Percentiles rank a stretch among this genome's conserved stretches.
These are phyloP conservation scores for Cyanoramphus novaezelandiae DNA, from an alignment of 2,113 vertebrate genomes.

Conservation along the genomic window DNA sequence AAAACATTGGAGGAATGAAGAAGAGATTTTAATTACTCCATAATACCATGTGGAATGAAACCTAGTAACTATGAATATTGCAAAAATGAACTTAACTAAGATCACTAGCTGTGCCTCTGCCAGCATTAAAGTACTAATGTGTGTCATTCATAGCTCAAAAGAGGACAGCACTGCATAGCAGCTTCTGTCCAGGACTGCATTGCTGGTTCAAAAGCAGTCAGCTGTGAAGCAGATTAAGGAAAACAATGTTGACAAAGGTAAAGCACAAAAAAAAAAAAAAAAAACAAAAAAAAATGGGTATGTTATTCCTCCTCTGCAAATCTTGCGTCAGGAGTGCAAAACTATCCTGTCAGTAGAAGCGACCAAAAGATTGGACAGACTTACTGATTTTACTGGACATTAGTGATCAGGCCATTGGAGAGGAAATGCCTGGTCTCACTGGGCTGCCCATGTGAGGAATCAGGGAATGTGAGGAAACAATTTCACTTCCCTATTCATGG, in stretches of 20 bases:
- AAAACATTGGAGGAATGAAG: not conserved
- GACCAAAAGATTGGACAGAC: not conserved
- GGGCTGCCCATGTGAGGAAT: not conserved
- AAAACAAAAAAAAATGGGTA: not conserved
- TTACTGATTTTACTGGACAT: not conserved
- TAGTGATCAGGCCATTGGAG: not conserved
- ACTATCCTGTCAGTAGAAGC: not conserved
- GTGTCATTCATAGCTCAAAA: not conserved
- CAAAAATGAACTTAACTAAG: not conserved
- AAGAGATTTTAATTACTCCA: not conserved
- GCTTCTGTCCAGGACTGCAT: not conserved
- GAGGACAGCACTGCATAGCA: not conserved
- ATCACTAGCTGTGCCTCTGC: not conserved
- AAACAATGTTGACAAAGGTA: not conserved
- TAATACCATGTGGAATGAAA: not conserved
- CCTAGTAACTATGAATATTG: not conserved
- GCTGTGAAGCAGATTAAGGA: not conserved
- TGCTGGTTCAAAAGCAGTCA: not conserved
- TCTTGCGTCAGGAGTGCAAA: not conserved
- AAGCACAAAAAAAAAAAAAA: not conserved
- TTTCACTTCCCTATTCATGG: not conserved
- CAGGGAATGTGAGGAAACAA: not conserved
- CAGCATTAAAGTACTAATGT: not conserved
- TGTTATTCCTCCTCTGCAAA: not conserved
- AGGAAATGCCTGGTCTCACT: not conserved